phyloP scores from a whole-genome alignment of 2,797 vertebrate genomes.

The Rhinoraja longicauda region DNA sequence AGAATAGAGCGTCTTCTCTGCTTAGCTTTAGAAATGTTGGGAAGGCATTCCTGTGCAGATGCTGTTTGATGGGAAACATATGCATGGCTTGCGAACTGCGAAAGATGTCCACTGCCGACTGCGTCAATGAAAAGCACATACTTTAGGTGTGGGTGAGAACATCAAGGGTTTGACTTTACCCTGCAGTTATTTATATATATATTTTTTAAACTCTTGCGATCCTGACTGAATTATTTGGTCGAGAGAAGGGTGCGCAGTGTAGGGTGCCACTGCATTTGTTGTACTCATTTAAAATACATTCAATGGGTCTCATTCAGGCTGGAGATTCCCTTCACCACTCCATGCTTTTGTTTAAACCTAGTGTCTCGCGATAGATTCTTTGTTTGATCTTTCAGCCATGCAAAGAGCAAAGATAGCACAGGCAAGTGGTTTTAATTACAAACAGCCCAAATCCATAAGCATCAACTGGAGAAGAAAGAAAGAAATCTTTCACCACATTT shows the following conservation, averaged over 20 bases:
- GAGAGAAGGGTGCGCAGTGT: not conserved
- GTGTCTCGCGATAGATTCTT: not conserved
- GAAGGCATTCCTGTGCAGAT: constrained; percentile 14
- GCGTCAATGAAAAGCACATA: constrained; percentile 10
- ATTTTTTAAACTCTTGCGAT: not conserved
- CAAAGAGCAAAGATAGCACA: constrained; percentile 19
- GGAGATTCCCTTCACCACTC: not conserved
- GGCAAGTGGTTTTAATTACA: constrained; percentile 34
- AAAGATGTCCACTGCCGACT: constrained; percentile 10
- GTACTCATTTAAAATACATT: constrained; percentile 15
- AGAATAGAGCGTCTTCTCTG: not conserved
- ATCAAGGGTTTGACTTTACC: constrained; percentile 11
- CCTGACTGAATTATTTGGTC: not conserved
- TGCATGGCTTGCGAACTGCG: not conserved
- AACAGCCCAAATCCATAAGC: constrained; percentile 36
- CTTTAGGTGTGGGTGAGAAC: constrained; percentile 12
- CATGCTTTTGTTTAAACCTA: constrained; percentile 24
- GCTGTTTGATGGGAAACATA: constrained; percentile 29
- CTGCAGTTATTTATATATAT: constrained; percentile 11
- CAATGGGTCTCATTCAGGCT: not conserved
- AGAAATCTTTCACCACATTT: constrained; percentile 31
- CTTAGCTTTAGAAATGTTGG: not conserved
- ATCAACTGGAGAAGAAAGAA: constrained; percentile 36
- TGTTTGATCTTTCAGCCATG: constrained; percentile 37
- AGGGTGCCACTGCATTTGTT: not conserved